A percentile compares a stretch with the other conserved stretches of the same genome.
Evolutionary conservation across 2,113 vertebrate species (phyloP).

Genomic region (Entosphenus tridentatus): DNA sequence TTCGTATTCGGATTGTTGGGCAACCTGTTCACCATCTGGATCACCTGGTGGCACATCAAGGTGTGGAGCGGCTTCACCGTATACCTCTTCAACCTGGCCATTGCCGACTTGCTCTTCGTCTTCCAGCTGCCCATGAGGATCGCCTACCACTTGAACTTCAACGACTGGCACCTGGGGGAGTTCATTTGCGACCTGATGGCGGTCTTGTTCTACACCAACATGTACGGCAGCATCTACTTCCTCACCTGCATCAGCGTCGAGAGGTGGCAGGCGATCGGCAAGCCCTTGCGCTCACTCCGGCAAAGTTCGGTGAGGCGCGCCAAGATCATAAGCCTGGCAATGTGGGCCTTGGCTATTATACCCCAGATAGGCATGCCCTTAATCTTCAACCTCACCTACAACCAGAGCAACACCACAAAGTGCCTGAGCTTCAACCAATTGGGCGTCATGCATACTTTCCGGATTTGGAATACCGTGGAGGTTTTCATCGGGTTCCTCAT

Average conservation of each 20-base stretch:
- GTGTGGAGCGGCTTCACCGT: constrained; percentile 21
- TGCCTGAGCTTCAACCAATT: constrained; percentile 23
- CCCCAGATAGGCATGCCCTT: constrained; percentile 14
- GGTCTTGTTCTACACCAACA: background rate
- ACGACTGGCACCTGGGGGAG: constrained; percentile 11
- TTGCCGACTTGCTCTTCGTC: constrained; percentile 17
- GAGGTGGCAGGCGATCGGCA: background rate
- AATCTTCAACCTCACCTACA: constrained; percentile 7
- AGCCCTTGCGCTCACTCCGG: background rate
- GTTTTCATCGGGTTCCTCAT: constrained; percentile 20
- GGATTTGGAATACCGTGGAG: constrained; percentile 18
- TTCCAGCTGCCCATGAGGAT: constrained; percentile 19
- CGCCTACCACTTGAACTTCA: constrained; percentile 13
- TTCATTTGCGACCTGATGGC: constrained; percentile 7
- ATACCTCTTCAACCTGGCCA: constrained; percentile 20
- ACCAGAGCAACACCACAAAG: constrained; percentile 1
- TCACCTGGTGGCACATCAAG: constrained; percentile 20
- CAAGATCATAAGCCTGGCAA: background rate
- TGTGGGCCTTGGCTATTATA: constrained; percentile 18
- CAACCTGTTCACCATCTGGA: constrained; percentile 20
- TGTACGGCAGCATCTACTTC: constrained; percentile 5
- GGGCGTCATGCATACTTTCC: background rate
- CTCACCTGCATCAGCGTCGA: background rate
- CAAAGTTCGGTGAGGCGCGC: constrained; percentile 9
- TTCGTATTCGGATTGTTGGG: constrained; percentile 18